Evolutionary conservation across 2,113 vertebrate species (phyloP).

Genomic region (Hystrix cristata): DNA sequence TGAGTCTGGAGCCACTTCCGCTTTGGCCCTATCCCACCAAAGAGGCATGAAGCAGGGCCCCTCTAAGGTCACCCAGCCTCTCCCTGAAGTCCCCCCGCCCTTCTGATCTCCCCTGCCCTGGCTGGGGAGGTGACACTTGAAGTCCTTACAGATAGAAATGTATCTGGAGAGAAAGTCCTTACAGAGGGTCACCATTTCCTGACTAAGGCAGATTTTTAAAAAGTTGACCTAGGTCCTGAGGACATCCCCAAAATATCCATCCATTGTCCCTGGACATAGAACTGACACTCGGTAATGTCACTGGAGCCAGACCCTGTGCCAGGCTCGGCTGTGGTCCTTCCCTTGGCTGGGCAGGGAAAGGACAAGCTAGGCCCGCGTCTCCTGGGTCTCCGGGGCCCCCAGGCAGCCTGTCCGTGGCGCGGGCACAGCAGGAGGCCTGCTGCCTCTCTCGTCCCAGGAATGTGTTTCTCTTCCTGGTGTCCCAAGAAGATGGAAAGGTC

Average conservation of each 20-base stretch:
- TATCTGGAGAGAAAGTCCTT: background rate
- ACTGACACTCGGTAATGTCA: background rate
- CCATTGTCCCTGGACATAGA: background rate
- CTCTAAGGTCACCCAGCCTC: background rate
- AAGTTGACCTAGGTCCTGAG: background rate
- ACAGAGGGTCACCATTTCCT: background rate
- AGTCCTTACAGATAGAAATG: background rate
- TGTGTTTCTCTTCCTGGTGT: background rate
- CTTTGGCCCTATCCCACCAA: background rate
- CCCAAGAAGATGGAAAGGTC: background rate
- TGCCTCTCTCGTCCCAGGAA: background rate
- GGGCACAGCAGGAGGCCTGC: background rate
- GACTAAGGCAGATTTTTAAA: background rate
- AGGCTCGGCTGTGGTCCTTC: background rate
- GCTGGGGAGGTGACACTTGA: background rate
- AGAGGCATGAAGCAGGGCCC: background rate
- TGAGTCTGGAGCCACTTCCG: background rate
- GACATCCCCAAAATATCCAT: background rate
- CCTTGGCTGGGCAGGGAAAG: background rate
- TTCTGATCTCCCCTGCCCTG: background rate
- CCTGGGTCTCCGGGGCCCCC: background rate
- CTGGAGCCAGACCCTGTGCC: background rate
- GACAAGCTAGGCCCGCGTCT: background rate
- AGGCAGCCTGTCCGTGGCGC: accelerated
- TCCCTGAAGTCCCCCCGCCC: background rate